These are phyloP conservation scores for Pseudomugil gertrudae DNA, from an alignment of 2,797 vertebrate genomes.

Conservation along the genomic window DNA sequence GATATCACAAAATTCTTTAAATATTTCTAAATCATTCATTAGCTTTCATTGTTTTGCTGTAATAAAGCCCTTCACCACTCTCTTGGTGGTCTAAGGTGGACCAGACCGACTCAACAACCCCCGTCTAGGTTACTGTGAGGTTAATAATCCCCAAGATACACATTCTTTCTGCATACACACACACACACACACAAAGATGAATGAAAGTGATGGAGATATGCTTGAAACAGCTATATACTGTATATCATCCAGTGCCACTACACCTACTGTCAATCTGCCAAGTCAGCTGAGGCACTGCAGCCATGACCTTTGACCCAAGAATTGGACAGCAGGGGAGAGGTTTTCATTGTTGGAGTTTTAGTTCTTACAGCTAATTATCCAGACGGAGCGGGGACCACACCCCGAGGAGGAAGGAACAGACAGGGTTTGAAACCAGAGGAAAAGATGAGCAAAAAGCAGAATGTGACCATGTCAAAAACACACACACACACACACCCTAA, in stretches of 20 bases:
- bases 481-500: conserved; percentile 12
- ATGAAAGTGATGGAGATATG: conserved; percentile 44
- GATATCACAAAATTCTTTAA: not conserved
- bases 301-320: conserved; percentile 71
- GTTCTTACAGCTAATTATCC: conserved; percentile 45
- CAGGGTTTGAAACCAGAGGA: conserved; percentile 18
- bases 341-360: conserved; percentile 61
- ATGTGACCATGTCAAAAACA: conserved; percentile 12
- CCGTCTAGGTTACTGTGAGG: conserved; percentile 56
- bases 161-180: conserved; percentile 14
- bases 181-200: conserved; percentile 9
- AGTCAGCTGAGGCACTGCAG: conserved; percentile 69
- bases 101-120: conserved; percentile 54
- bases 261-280: conserved; percentile 69
- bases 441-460: conserved; percentile 27
- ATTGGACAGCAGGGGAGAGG: conserved; percentile 63
- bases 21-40: conserved; percentile 7
- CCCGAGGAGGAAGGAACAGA: conserved; percentile 18
- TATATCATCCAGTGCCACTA: conserved; percentile 69
- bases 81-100: conserved; percentile 65
- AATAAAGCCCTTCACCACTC: conserved; percentile 22
- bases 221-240: conserved; percentile 53
- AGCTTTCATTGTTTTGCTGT: conserved; percentile 10
- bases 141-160: conserved; percentile 46
- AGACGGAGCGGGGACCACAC: conserved; percentile 31